Percentiles rank a stretch among this genome's conserved stretches.
Evolutionary conservation across 2,888 invertebrate genomes (phyloP).

Genomic region (Tuta absoluta): DNA sequence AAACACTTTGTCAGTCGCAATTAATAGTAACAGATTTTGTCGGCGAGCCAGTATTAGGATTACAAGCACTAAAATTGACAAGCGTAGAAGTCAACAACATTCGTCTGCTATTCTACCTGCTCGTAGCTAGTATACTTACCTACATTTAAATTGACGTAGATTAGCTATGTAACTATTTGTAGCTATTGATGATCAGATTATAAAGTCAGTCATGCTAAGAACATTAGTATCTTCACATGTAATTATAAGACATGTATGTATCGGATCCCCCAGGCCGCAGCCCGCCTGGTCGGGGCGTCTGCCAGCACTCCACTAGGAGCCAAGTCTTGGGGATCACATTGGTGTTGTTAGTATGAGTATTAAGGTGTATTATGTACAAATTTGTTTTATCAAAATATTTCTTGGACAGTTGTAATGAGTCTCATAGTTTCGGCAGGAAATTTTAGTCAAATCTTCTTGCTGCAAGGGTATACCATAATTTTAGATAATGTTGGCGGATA

Average conservation of each 20-base stretch:
- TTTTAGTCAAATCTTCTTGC: constrained; percentile 70
- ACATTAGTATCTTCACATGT: constrained; percentile 30
- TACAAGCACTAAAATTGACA: constrained; percentile 68
- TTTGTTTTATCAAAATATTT: constrained; percentile 67
- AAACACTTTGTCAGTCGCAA: neutral
- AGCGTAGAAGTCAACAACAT: constrained; percentile 58
- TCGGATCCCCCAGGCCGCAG: neutral
- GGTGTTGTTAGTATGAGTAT: constrained; percentile 43
- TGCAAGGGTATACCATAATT: constrained; percentile 77
- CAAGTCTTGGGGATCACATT: constrained; percentile 31
- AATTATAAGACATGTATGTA: constrained; percentile 24
- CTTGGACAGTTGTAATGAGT: constrained; percentile 60
- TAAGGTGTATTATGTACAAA: constrained; percentile 69
- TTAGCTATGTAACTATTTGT: constrained; percentile 63
- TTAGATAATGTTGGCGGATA: constrained; percentile 69
- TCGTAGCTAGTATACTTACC: constrained; percentile 62
- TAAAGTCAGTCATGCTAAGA: constrained; percentile 33
- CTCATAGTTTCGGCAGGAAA: constrained; percentile 71
- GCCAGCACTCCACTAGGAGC: neutral
- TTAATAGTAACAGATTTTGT: neutral
- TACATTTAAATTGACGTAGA: constrained; percentile 67
- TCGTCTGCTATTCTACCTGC: constrained; percentile 63
- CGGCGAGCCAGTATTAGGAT: constrained; percentile 49
- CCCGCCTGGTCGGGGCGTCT: neutral
- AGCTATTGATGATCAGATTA: constrained; percentile 37